Conservation (phyloP, 2,888 invertebrate genomes). For the Philereme vetulata region DNA sequence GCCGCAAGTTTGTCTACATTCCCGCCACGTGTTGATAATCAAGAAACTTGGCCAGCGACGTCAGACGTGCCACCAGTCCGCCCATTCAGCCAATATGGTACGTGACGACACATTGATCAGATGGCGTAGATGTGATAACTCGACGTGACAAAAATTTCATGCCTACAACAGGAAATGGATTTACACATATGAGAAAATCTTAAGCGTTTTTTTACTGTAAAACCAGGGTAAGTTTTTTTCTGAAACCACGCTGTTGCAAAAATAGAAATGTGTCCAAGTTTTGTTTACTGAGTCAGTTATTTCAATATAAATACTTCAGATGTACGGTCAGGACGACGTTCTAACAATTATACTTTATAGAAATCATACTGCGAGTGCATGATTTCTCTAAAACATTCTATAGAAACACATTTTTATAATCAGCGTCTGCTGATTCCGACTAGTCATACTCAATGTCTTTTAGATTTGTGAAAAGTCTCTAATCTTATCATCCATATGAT, state of each 20-base stretch:
- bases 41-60: conserved; percentile 72
- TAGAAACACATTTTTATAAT: too few species aligned
- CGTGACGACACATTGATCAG: conserved; percentile 54
- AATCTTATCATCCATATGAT: too few species aligned
- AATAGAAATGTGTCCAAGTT: too few species aligned
- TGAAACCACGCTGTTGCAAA: neutral
- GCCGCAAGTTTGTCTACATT: conserved; percentile 55
- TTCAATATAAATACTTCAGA: too few species aligned
- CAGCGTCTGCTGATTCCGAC: too few species aligned
- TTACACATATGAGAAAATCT: conserved; percentile 17
- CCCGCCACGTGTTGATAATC: conserved; percentile 75
- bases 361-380: too few species aligned
- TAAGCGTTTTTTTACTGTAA: neutral
- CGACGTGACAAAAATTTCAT: conserved; percentile 15
- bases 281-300: too few species aligned
- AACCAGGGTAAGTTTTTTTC: neutral
- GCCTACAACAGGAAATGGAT: conserved; percentile 24
- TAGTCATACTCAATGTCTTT: too few species aligned
- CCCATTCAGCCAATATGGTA: conserved; percentile 68
- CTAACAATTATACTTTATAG: too few species aligned
- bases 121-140: conserved; percentile 31
- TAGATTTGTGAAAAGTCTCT: too few species aligned
- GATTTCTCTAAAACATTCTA: too few species aligned
- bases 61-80: conserved; percentile 69
- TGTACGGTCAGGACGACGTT: too few species aligned